Evolutionary conservation across 2,888 invertebrate genomes (phyloP).

Genomic region (Cenopis cana): DNA sequence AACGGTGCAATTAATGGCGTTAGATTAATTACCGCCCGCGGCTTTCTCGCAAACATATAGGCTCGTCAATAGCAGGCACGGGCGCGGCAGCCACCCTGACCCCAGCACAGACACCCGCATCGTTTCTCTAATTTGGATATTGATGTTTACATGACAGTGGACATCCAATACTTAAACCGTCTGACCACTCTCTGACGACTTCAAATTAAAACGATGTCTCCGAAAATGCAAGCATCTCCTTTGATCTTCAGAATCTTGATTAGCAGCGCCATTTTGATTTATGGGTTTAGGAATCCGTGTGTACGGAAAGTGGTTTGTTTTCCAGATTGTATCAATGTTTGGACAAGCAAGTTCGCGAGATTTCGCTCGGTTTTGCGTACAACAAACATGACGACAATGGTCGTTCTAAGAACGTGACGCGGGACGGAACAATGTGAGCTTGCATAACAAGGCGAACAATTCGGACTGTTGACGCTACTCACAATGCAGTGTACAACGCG

Average conservation of each 20-base stretch:
- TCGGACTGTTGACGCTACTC: conserved; percentile 68
- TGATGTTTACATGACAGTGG: conserved; percentile 49
- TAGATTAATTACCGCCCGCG: conserved; percentile 44
- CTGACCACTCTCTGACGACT: conserved; percentile 9
- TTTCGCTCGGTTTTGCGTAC: conserved; percentile 71
- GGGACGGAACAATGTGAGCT: conserved; percentile 76
- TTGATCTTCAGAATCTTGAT: conserved; percentile 39
- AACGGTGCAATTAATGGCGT: conserved; percentile 35
- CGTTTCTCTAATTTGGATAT: conserved; percentile 66
- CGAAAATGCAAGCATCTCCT: conserved; percentile 20
- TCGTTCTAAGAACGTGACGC: conserved; percentile 78
- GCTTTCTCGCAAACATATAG: conserved; percentile 45
- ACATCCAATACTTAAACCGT: conserved; percentile 28
- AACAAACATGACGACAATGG: conserved; percentile 83
- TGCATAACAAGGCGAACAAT: conserved; percentile 79
- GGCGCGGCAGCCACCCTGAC: conserved; percentile 68
- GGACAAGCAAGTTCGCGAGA: conserved; percentile 74
- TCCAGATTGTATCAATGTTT: conserved; percentile 66
- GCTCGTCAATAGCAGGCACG: conserved; percentile 55
- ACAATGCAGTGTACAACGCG: conserved; percentile 73
- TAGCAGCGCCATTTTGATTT: conserved; percentile 35
- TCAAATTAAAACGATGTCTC: conserved; percentile 37
- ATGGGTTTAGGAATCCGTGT: conserved; percentile 37
- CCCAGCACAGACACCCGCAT: conserved; percentile 81
- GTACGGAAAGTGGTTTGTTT: conserved; percentile 46